These are phyloP conservation scores for Sphinx pinastri DNA, from an alignment of 2,888 invertebrate species.

Conservation along the genomic window DNA sequence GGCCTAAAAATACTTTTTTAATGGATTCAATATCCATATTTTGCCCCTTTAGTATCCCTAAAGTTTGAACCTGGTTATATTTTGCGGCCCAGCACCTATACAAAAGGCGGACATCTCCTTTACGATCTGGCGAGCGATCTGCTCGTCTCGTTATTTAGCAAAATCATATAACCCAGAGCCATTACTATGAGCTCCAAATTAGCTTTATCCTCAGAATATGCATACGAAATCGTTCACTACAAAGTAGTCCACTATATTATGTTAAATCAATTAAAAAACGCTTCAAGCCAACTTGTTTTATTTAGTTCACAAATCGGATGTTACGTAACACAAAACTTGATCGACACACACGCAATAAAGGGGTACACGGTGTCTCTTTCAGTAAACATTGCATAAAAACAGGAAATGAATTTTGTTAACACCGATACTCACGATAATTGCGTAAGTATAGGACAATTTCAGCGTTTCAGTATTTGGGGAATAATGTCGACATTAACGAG, in stretches of 20 bases:
- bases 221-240: too few relatives aligned
- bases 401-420: slow-evolving; percentile 20
- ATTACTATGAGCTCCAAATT: too few relatives aligned
- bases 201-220: too few relatives aligned
- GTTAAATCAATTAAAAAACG: neutral
- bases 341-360: slow-evolving; percentile 8
- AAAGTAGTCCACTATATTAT: neutral
- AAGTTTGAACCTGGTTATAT: too few relatives aligned
- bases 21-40: too few relatives aligned
- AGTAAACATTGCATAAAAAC: slow-evolving; percentile 23
- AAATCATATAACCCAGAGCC: too few relatives aligned
- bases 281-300: neutral
- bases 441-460: neutral
- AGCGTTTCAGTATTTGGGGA: neutral
- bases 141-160: too few relatives aligned
- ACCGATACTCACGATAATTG: slow-evolving; percentile 2
- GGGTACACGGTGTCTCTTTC: neutral
- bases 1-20: too few relatives aligned
- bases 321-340: neutral
- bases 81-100: too few relatives aligned
- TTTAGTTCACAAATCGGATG: slow-evolving; percentile 2
- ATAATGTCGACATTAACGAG: neutral
- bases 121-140: too few relatives aligned
- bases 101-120: too few relatives aligned
- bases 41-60: too few relatives aligned